Percentiles rank a stretch among this genome's conserved stretches.
phyloP scores from a whole-genome alignment of 2,113 vertebrate genomes.

The Urocynchramus pylzowi region DNA sequence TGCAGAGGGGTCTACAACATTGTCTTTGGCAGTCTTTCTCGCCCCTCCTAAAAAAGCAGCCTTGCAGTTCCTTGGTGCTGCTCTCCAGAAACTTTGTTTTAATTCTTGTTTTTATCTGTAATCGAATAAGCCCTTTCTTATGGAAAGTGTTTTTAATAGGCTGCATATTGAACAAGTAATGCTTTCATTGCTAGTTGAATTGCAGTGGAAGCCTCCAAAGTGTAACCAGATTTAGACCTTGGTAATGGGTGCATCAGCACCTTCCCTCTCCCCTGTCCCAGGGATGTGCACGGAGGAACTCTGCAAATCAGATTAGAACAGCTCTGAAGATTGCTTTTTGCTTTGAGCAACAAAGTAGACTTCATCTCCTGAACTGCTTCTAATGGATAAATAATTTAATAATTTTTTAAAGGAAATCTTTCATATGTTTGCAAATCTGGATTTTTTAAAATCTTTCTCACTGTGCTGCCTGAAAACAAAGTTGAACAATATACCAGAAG shows the following conservation, averaged over 20 bases:
- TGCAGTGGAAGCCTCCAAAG: neutral
- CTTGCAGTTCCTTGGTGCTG: neutral
- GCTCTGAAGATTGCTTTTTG: neutral
- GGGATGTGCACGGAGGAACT: neutral
- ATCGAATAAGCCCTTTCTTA: neutral
- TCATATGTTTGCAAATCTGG: neutral
- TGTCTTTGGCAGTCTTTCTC: neutral
- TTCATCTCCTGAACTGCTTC: neutral
- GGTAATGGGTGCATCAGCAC: neutral
- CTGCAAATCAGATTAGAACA: neutral
- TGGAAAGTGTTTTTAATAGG: neutral
- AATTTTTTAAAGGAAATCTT: neutral
- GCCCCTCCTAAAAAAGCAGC: neutral
- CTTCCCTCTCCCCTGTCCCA: neutral
- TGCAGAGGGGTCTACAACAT: neutral
- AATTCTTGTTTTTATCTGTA: neutral
- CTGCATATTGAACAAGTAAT: neutral
- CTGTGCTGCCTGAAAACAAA: neutral
- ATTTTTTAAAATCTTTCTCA: neutral
- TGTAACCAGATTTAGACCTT: neutral
- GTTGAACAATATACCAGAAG: neutral
- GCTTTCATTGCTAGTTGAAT: neutral
- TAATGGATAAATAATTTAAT: neutral
- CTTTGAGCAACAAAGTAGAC: neutral
- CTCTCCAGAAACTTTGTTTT: neutral